phyloP scores from a whole-genome alignment of 2,113 vertebrate genomes.

The Cyprinus carpio region DNA sequence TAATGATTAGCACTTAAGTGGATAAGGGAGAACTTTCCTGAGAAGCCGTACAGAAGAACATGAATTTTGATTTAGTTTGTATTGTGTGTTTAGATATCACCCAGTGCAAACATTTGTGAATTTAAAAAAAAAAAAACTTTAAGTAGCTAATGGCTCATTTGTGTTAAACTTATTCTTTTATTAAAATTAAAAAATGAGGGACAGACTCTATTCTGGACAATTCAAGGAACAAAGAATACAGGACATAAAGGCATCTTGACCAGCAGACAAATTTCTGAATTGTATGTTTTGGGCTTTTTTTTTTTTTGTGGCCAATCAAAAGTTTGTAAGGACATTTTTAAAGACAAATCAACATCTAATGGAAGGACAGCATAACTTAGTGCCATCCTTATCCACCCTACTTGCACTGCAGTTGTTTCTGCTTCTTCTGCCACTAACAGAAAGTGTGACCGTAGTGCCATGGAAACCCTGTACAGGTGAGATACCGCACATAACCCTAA shows the following conservation, averaged over 20 bases:
- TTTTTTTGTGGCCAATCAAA: neutral
- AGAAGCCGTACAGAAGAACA: neutral
- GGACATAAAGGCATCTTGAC: slow-evolving; percentile 17
- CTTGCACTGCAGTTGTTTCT: slow-evolving; percentile 8
- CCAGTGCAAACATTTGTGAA: neutral
- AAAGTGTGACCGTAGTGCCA: neutral
- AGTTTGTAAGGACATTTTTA: neutral
- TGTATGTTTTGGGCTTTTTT: neutral
- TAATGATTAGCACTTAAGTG: slow-evolving; percentile 4
- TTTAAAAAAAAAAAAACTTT: neutral
- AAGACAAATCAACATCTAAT: neutral
- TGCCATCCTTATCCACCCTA: neutral
- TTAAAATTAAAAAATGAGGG: slow-evolving; percentile 19
- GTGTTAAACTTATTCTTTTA: neutral
- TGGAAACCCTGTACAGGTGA: slow-evolving; percentile 49
- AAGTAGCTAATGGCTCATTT: neutral
- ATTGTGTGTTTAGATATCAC: neutral
- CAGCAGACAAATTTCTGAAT: neutral
- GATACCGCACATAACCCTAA: neutral
- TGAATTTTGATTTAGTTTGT: neutral
- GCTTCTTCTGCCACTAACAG: neutral
- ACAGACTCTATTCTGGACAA: slow-evolving; percentile 11
- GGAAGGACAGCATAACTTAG: slow-evolving; percentile 8
- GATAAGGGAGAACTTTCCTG: neutral
- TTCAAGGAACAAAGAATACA: neutral